These are phyloP conservation scores for Marronus borbonicus DNA, from an alignment of 2,888 invertebrate genomes.

Conservation along the genomic window DNA sequence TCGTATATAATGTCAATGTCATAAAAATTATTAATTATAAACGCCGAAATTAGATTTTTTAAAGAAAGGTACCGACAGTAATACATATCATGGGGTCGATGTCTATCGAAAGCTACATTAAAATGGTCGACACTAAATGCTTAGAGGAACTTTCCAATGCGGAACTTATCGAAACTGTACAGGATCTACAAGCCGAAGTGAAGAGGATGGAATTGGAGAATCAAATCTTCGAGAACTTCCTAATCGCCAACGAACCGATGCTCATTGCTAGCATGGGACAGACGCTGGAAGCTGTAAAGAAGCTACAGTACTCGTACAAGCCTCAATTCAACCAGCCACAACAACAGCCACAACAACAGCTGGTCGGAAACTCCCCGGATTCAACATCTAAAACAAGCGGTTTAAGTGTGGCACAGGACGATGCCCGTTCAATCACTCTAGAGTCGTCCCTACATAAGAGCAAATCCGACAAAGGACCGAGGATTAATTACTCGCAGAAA, in stretches of 20 bases:
- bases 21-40: neutral
- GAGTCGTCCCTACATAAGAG: neutral
- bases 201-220: constrained; percentile 60
- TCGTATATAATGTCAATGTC: constrained; percentile 1
- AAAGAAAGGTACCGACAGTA: neutral
- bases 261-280: constrained; percentile 53
- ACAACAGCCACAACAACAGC: too few relatives aligned
- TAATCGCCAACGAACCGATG: constrained; percentile 58
- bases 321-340: neutral
- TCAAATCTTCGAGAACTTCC: constrained; percentile 58
- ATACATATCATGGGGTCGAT: neutral
- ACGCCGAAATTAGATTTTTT: too few relatives aligned
- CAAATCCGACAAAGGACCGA: constrained; percentile 54
- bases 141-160: constrained; percentile 56
- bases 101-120: neutral
- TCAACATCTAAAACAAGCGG: constrained; percentile 12
- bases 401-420: neutral
- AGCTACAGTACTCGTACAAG: constrained; percentile 14
- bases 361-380: neutral
- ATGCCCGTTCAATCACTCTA: neutral
- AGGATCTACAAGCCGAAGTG: constrained; percentile 55
- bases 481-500: constrained; percentile 73
- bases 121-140: neutral
- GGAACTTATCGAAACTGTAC: constrained; percentile 56
- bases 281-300: constrained; percentile 45